phyloP scores from a whole-genome alignment of 2,797 vertebrate species.

The Darevskia nairensis region DNA sequence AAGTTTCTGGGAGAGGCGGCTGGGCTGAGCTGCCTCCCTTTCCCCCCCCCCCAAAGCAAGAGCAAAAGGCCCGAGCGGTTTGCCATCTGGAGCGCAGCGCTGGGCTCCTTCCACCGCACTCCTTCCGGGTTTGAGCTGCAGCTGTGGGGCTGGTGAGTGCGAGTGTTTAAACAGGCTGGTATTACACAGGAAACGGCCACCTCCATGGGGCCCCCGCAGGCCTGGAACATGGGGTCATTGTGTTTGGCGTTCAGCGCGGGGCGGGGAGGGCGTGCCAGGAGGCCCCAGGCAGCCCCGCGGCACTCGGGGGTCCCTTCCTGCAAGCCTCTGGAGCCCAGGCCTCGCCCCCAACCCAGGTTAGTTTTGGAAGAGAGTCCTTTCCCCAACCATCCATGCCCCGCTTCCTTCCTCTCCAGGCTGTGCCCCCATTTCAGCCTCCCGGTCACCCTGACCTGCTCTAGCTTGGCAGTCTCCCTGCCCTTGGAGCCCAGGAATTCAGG shows the following conservation, averaged over 20 bases:
- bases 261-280: background rate
- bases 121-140: constrained; percentile 83
- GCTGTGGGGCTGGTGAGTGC: constrained; percentile 79
- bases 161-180: constrained; percentile 86
- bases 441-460: constrained; percentile 71
- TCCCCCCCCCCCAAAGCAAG: constrained; percentile 21
- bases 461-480: constrained; percentile 79
- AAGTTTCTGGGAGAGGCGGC: background rate
- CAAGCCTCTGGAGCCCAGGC: background rate
- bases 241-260: constrained; percentile 80
- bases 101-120: constrained; percentile 77
- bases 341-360: background rate
- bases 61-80: constrained; percentile 53
- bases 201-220: constrained; percentile 80
- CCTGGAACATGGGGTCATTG: constrained; percentile 82
- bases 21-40: background rate
- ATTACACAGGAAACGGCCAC: constrained; percentile 85
- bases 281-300: background rate
- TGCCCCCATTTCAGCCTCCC: constrained; percentile 51
- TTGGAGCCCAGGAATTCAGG: constrained; percentile 83
- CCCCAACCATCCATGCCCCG: background rate
- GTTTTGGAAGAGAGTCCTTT: background rate
- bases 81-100: constrained; percentile 80
- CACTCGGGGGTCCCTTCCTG: no score
- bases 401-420: background rate